These are phyloP conservation scores for Hiodon tergisus DNA, from an alignment of 2,113 vertebrate genomes.

Conservation along the genomic window DNA sequence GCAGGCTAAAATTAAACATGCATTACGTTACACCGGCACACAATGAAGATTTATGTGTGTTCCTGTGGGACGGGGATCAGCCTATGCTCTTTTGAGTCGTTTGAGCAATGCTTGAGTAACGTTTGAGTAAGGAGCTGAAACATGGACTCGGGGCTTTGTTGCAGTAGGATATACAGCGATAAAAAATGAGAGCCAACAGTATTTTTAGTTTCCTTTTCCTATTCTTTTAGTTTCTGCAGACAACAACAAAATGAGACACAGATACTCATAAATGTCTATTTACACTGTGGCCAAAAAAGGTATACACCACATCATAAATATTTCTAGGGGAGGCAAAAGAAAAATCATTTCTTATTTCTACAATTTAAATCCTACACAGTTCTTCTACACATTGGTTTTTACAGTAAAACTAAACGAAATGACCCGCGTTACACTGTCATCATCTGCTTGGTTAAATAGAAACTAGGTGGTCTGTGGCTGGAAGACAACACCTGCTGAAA, in stretches of 20 bases:
- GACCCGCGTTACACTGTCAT: slow-evolving; percentile 46
- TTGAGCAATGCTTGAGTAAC: background rate
- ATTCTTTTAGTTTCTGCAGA: slow-evolving; percentile 66
- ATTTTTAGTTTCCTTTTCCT: slow-evolving; percentile 64
- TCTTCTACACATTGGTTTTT: slow-evolving; percentile 36
- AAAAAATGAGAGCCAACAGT: slow-evolving; percentile 42
- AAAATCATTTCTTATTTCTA: slow-evolving; percentile 56
- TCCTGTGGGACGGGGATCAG: background rate
- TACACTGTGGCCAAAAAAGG: slow-evolving; percentile 68
- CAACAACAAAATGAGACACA: slow-evolving; percentile 59
- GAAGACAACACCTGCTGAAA: slow-evolving; percentile 28
- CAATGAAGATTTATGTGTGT: slow-evolving; percentile 16
- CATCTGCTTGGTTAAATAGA: slow-evolving; percentile 40
- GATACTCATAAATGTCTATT: slow-evolving; percentile 69
- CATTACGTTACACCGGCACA: slow-evolving; percentile 19
- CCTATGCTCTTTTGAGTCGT: background rate
- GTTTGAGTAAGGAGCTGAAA: too few species aligned
- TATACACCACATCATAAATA: slow-evolving; percentile 72
- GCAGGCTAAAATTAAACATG: slow-evolving; percentile 25
- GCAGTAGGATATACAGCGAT: background rate
- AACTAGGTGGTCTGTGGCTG: slow-evolving; percentile 41
- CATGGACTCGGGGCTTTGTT: background rate
- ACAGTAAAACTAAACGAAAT: slow-evolving; percentile 53
- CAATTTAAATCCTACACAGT: slow-evolving; percentile 46
- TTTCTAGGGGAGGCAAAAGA: slow-evolving; percentile 54